Evolutionary conservation across 2,888 invertebrate species (phyloP), one percentile per base, ranked within the genome.

Genomic region (Patella pellucida): DNA sequence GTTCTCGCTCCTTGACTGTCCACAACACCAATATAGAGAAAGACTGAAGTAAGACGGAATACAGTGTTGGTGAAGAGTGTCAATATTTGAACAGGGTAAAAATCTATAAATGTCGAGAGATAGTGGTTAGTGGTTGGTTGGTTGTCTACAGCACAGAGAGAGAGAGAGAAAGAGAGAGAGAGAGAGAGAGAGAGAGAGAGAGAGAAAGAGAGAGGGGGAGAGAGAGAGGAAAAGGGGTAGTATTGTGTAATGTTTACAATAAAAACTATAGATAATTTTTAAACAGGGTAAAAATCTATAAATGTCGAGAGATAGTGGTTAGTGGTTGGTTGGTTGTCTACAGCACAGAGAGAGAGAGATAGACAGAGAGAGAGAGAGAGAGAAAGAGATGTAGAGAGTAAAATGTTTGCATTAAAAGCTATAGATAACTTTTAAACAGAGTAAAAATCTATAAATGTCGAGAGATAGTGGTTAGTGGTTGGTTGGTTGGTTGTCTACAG

Each of bases 1-100:
- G 87, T 87, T 78, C 84, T 81, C n/a, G 86, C 88, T 73, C 83
- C 81, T 68, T 81, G 78, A 54, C 78, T 82, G 75, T 88, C 87
- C 80, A 84, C 73, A 72, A 88, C 83, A 31, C 81, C 78, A 69
- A 87, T 85, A 76, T 79, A 81, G 16, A 88, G 82, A 54, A 80
- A 76, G 70, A 87, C 87, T 87, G 84, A 75, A 83, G 84, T 76
- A 74, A 80, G 76, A 81, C 68, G 41, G 9, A 41, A 41, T 41
- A 41, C 41, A 41, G 41, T 41, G 41, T 41, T 41, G 41, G 41
- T 69, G 71, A 67, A 19, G 69, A 69, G 54, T 56, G 80, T 76
- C 80, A 80, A 80, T 82, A 82, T 79, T 82, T 77, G 74, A 52
- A 62, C 71, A 74, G 62, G 72, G 52, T 41, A 67, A 73, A 31